phyloP scores from a whole-genome alignment of 2,797 vertebrate species.

The Epinephelus awoara region DNA sequence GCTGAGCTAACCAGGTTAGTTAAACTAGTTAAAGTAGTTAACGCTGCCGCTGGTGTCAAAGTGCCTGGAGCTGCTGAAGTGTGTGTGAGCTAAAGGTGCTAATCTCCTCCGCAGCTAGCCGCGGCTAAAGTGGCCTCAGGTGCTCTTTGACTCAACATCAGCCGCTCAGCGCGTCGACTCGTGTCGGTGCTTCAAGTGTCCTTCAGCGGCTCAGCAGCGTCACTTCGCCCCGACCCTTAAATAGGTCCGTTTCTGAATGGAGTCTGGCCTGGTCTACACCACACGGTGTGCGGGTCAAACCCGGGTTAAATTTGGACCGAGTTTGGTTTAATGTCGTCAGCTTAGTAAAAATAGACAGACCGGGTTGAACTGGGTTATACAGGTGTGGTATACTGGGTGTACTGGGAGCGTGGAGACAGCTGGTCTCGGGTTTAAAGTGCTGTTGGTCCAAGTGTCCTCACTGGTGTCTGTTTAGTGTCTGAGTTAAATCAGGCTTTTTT shows the following conservation, averaged over 20 bases:
- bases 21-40: neutral
- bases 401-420: neutral
- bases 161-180: no score
- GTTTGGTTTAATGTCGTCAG: neutral
- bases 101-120: conserved; percentile 27
- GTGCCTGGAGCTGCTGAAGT: neutral
- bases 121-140: neutral
- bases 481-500: neutral
- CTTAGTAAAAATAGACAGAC: no score
- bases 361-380: neutral
- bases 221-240: neutral
- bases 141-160: no score
- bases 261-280: neutral
- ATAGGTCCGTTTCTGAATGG: neutral
- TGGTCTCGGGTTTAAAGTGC: neutral
- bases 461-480: neutral
- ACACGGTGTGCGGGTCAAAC: neutral
- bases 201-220: neutral
- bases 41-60: neutral
- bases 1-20: conserved; percentile 36
- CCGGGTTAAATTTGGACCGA: neutral
- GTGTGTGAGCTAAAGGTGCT: conserved; percentile 46
- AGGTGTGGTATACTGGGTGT: neutral
- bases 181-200: neutral
- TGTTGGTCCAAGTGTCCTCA: neutral